These are phyloP conservation scores for Meles meles DNA, from an alignment of 2,113 vertebrate genomes.

Conservation along the genomic window DNA sequence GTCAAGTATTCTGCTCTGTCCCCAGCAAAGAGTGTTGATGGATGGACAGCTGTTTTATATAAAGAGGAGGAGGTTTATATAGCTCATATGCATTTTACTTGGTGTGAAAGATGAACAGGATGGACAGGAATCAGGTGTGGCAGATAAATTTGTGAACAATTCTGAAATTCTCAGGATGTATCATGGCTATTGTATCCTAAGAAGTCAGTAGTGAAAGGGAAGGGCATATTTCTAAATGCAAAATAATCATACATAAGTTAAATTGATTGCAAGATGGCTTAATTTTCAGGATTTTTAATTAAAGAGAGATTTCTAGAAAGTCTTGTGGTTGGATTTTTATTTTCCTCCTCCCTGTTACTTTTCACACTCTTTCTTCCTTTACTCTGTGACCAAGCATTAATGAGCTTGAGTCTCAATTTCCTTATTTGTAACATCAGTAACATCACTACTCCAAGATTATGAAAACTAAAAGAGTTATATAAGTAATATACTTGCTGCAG, in stretches of 20 bases:
- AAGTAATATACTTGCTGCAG: neutral
- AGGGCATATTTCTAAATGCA: neutral
- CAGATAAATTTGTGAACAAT: neutral
- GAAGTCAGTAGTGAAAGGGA: neutral
- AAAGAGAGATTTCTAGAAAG: constrained; percentile 23
- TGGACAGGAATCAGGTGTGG: neutral
- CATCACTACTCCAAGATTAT: neutral
- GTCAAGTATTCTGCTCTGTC: neutral
- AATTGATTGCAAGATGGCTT: neutral
- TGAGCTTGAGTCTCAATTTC: neutral
- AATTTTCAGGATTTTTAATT: constrained; percentile 23
- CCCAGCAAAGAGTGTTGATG: neutral
- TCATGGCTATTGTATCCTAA: neutral
- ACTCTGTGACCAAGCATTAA: neutral
- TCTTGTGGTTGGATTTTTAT: neutral
- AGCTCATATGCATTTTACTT: neutral
- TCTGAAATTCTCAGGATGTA: neutral
- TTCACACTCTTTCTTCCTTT: neutral
- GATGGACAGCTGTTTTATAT: neutral
- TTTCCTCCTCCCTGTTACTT: neutral
- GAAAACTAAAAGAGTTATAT: neutral
- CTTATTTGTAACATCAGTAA: neutral
- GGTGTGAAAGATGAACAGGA: neutral
- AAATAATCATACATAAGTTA: neutral
- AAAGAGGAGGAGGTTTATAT: neutral